Base-by-base conservation (phyloP, 2,888 invertebrate genomes). In the Drosophila rubida region DNA sequence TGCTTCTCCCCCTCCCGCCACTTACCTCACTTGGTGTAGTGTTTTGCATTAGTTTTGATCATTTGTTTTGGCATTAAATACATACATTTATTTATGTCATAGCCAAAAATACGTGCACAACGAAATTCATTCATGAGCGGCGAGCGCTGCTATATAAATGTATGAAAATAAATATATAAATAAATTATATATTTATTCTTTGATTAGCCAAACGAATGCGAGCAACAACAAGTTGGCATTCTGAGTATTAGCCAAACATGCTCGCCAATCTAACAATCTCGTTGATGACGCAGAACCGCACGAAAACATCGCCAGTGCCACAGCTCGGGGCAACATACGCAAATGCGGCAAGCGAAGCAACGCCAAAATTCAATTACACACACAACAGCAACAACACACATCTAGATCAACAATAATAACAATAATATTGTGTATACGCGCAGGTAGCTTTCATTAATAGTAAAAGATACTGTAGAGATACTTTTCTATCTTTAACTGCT, bases 111-210 rank as follows among this genome's bases (percentile, higher is more conserved):
- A 84, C 74, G 42, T 22, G 50, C 41, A 51, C 39, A 6, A 22
- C 25, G 19, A 62, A 65, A 70, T 81, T 81, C 80, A 81, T 81
- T 81, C 80, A 81, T 81, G 87, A 81, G 75, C 75, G 64, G 55
- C 35, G 35, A 35, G 35, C 39, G 37, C 41, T 19, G 60, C 58
- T 57, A 39, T 57, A 57, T 25, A 62, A 45, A 45, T 58, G 16
- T 27, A 44, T 50, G 22, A 19, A 25, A 9, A 50, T 72, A 85
- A 75, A 80, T 23, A 16, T 78, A 80, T 84, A 80, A 75, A 79
- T 80, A 82, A 79, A 81, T 82, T 76, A 87, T 87, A 84, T 84
- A 68, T 81, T 81, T 75, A 78, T 80, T 84, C 75, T 86, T 87
- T 82, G 85, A 82, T 82, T 81, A 87, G 75, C 78, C 66, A 87